A percentile compares a stretch with the other conserved stretches of the same genome.
phyloP scores from a whole-genome alignment of 2,113 vertebrate genomes.

The Axis porcinus region DNA sequence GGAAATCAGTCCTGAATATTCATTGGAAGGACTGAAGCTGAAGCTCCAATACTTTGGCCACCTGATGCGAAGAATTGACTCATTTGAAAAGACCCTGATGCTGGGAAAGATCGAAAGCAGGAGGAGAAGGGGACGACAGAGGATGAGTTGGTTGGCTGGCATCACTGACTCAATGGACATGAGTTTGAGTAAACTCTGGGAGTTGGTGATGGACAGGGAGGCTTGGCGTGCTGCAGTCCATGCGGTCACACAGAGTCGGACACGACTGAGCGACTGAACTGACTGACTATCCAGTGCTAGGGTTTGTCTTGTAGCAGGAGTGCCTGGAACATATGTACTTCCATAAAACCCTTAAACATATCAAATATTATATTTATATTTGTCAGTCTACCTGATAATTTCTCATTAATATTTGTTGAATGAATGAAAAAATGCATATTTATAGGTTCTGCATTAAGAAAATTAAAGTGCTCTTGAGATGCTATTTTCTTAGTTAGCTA shows the following conservation, averaged over 20 bases:
- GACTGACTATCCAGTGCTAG: neutral
- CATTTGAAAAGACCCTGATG: neutral
- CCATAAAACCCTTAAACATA: neutral
- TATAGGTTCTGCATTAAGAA: neutral
- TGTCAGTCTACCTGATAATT: neutral
- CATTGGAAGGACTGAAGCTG: neutral
- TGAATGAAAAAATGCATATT: neutral
- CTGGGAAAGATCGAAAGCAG: neutral
- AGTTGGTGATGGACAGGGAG: neutral
- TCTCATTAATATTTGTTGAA: neutral
- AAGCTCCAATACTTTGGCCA: neutral
- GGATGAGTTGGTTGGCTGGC: neutral
- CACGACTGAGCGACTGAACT: neutral
- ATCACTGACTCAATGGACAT: neutral
- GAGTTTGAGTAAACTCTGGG: neutral
- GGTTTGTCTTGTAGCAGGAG: neutral
- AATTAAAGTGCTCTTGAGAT: neutral
- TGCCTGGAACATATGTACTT: neutral
- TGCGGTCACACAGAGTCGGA: neutral
- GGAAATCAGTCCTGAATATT: neutral
- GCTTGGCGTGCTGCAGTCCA: neutral
- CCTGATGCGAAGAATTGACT: neutral
- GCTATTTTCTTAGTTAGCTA: neutral
- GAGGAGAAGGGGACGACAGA: neutral
- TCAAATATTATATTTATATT: neutral